Percentiles rank a stretch among this genome's conserved stretches.
Evolutionary conservation across 2,113 vertebrate genomes (phyloP).

Genomic region (Pangasianodon hypophthalmus): DNA sequence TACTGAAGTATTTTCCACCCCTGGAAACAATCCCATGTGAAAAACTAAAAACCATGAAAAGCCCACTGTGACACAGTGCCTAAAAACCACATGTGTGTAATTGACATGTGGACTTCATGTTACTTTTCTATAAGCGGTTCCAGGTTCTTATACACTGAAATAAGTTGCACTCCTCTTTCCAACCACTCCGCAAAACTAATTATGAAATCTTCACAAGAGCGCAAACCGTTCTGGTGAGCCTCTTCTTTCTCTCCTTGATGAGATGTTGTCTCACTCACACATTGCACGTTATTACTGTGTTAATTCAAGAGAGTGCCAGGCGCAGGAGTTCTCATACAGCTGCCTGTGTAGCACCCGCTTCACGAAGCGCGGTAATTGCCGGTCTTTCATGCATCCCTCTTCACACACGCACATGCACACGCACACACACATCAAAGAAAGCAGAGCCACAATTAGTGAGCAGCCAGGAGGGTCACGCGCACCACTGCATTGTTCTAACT

Average conservation of each 20-base stretch:
- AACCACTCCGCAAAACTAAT: neutral
- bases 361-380: slow-evolving; percentile 80
- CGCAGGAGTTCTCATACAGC: slow-evolving; percentile 67
- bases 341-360: slow-evolving; percentile 78
- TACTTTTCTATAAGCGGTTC: neutral
- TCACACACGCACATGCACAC: slow-evolving; percentile 41
- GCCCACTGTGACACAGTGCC: too few species aligned
- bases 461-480: slow-evolving; percentile 72
- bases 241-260: slow-evolving; percentile 42
- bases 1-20: neutral
- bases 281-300: slow-evolving; percentile 48
- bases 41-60: neutral
- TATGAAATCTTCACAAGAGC: slow-evolving; percentile 32
- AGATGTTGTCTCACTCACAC: slow-evolving; percentile 49
- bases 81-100: neutral
- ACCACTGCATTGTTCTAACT: slow-evolving; percentile 75
- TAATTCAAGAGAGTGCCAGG: slow-evolving; percentile 44
- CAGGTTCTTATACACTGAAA: neutral
- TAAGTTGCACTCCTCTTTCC: neutral
- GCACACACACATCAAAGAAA: slow-evolving; percentile 73
- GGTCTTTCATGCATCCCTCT: slow-evolving; percentile 78
- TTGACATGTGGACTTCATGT: neutral
- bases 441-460: slow-evolving; percentile 78
- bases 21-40: neutral
- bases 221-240: slow-evolving; percentile 32